Conservation (phyloP, 2,888 invertebrate genomes). For the Drosophila robusta region DNA sequence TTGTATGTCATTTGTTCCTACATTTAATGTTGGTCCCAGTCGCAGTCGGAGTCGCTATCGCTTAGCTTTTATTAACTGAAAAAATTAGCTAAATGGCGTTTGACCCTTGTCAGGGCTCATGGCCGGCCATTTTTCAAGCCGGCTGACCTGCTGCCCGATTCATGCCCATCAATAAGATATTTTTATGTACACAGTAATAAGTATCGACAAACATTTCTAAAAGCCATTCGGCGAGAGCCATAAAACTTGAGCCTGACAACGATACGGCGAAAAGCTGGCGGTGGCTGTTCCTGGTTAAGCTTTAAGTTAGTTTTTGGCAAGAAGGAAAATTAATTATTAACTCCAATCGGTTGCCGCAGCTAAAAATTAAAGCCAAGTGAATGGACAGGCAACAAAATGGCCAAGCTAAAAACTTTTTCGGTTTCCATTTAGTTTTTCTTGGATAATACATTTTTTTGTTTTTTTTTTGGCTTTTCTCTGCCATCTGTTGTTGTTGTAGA, state of each 20-base stretch:
- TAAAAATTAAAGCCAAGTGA: conserved; percentile 58
- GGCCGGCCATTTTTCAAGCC: conserved; percentile 26
- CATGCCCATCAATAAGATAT: conserved; percentile 30
- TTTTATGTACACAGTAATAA: conserved; percentile 48
- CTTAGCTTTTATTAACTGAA: conserved; percentile 25
- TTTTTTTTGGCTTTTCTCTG: conserved; percentile 12
- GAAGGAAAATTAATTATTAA: conserved; percentile 62
- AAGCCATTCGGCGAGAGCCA: conserved; percentile 14
- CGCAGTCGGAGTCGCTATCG: neutral
- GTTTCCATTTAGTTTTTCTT: conserved; percentile 61
- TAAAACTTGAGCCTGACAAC: conserved; percentile 19
- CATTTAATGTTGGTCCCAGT: neutral
- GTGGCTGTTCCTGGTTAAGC: conserved; percentile 3
- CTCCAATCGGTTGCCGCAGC: conserved; percentile 27
- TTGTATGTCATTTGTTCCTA: neutral
- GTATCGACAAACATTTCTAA: conserved; percentile 34
- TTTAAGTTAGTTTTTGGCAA: conserved; percentile 37
- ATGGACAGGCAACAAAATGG: conserved; percentile 42
- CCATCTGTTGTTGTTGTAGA: conserved; percentile 14
- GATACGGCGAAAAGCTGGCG: neutral
- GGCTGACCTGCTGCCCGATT: neutral
- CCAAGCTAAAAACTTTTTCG: conserved; percentile 62
- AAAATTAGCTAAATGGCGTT: conserved; percentile 39
- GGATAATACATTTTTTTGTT: conserved; percentile 22
- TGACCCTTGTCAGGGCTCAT: conserved; percentile 45